phyloP scores from a whole-genome alignment of 2,113 vertebrate species.

The Mionectes macconnelli region DNA sequence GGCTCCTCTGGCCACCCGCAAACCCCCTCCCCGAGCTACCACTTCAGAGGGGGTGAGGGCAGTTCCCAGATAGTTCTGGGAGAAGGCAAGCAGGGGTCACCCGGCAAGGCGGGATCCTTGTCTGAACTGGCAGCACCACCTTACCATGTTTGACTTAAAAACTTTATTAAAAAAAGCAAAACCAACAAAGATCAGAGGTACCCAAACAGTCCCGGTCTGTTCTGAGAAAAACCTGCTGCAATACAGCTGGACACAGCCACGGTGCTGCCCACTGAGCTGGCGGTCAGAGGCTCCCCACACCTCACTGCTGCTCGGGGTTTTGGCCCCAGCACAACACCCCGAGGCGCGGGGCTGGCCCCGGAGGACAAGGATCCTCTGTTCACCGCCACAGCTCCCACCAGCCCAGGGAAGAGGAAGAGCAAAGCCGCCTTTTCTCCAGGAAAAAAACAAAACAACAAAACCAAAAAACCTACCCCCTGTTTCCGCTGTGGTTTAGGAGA shows the following conservation, averaged over 20 bases:
- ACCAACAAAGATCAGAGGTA: background rate
- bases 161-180: background rate
- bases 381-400: background rate
- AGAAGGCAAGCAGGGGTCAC: background rate
- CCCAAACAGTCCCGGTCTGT: background rate
- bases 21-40: background rate
- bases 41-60: fast-evolving
- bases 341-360: background rate
- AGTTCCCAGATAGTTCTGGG: fast-evolving
- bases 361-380: conserved; percentile 54
- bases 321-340: background rate
- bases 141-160: background rate
- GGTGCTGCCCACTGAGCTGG: background rate
- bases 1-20: background rate
- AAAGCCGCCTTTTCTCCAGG: conserved; percentile 2
- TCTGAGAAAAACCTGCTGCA: background rate
- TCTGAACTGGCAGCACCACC: background rate
- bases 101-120: fast-evolving
- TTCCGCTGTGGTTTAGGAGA: conserved; percentile 2
- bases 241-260: fast-evolving
- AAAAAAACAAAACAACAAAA: background rate
- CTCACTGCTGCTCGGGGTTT: background rate
- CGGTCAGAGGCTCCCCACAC: background rate
- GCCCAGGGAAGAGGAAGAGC: background rate
- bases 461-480: background rate